Base-by-base conservation (phyloP, 2,113 vertebrate species). In the Cichladusa arquata region DNA sequence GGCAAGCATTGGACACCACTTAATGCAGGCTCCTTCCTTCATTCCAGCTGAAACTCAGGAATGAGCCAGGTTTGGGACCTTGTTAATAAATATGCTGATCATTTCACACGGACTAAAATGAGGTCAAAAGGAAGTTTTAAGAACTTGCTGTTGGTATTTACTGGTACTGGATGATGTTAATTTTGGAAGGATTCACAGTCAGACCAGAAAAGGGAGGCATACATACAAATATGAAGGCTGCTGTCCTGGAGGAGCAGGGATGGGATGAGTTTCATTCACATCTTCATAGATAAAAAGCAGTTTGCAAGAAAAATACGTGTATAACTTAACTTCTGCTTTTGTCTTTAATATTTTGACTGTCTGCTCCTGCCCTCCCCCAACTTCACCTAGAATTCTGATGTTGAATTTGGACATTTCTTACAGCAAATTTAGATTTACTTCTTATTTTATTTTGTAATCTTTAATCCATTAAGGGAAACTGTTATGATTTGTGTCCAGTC, bases 101-200 rank as follows among this genome's bases (percentile, higher is more conserved):
- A 14, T 90, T 81, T 93, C 92, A 81, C 69, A 62, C 38, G 15
- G 90, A 89, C 82, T 85, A 51, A 89, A 88, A 86, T 2, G 65
- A 90, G 50, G 65, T 93, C 92, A 69, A 88, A 96, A 79, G 87
- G 81, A 95, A 95, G 90, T 80, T 91, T 91, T 84, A 74, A 91
- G 81, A 74, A 71, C 58, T 84, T 60, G 73, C 81, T 89, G 77
- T 79, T 94, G 82, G 76, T 88, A 50, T 93, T 93, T 90, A 67
- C 85, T 38, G 48, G 88, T 53, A 45, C 57, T 84, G 82, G 81
- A 53, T 86, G 69, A 81, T 74, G 83, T 95, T 94, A 94, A 84
- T 93, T 94, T 96, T 95, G 92, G 86, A 95, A 81, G 72, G 73
- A 60, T 50, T 92, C 72, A 34, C 48, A 58, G 56, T 48, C 85